Evolutionary conservation across 2,797 vertebrate species (phyloP), one percentile per base, ranked within the genome.

Genomic region (Danionella dracula): DNA sequence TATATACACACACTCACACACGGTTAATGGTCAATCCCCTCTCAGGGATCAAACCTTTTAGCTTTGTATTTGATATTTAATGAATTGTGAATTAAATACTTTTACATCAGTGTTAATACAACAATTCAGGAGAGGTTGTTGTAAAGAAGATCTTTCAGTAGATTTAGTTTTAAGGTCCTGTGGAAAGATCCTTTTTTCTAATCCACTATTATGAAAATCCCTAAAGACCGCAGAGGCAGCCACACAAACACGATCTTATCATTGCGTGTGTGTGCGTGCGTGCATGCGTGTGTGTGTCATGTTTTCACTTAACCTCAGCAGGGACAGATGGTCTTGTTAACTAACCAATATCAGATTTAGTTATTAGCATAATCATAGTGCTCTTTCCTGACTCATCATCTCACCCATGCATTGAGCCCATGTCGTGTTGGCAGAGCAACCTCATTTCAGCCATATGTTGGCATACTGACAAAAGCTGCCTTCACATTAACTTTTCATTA

Each of bases 341-440:
- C 45, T 61, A 54, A 73, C 61, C 57, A 15, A 34, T 56, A 59
- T 72, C 59, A 71, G 44, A 70, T 73, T 70, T 71, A 31, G 42
- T 32, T 23, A 79, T 76, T 75, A 73, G 70, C 70, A 77, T 76
- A 74, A 64, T 75, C 63, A 32, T 53, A 40, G 62, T 34, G 9
- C 54, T 37, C 42, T 57, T 70, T 41, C 19, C 42, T 54, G 51
- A 55, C 42, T 34, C 51, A 29, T 37, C 32, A 40, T 45, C 34
- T 8, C 44, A 40, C 48, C 35, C 21, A 16, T 17, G 29, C n/a
- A 9, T 29, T 15, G 32, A 31, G 8, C 1, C 3, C 2, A 23
- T n/a, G 41, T 13, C 42, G 20, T 53, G 10, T 65, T 41, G 41
- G 42, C 29, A 70, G 21, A 44, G 59, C 27, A 11, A 69, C 50